A percentile compares a stretch with the other conserved stretches of the same genome.
phyloP scores from a whole-genome alignment of 2,888 invertebrate species.

The Xanthorhoe designata region DNA sequence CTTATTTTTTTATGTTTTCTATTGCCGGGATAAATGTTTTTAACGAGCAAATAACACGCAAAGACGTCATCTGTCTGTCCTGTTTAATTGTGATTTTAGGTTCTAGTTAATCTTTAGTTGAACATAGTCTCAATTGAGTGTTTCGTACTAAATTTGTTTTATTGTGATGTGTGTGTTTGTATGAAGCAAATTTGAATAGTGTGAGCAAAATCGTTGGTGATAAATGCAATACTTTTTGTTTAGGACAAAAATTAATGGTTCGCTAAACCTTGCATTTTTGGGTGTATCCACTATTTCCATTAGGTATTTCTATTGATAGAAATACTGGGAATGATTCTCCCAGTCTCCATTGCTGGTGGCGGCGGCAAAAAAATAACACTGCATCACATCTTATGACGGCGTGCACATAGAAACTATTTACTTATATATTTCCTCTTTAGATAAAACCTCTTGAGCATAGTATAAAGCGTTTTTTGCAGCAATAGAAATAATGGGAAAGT shows the following conservation, averaged over 20 bases:
- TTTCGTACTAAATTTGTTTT: constrained; percentile 36
- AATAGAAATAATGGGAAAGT: too few relatives aligned
- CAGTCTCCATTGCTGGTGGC: too few relatives aligned
- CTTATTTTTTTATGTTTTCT: constrained; percentile 9
- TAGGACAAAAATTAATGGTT: constrained; percentile 36
- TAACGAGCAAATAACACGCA: constrained; percentile 49
- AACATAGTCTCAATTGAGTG: constrained; percentile 39
- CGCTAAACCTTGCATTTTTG: constrained; percentile 33
- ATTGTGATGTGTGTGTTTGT: constrained; percentile 28
- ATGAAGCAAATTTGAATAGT: constrained; percentile 9
- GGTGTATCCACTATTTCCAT: too few relatives aligned
- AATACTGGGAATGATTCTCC: too few relatives aligned
- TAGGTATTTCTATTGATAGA: too few relatives aligned
- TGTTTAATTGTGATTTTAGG: constrained; percentile 49
- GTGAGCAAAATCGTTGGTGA: constrained; percentile 20
- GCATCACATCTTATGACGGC: too few relatives aligned
- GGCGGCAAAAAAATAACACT: too few relatives aligned
- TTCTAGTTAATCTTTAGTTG: constrained; percentile 41
- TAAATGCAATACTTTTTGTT: constrained; percentile 38
- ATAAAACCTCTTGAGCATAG: too few relatives aligned
- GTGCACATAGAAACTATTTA: too few relatives aligned
- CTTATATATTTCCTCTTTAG: too few relatives aligned
- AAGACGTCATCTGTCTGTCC: constrained; percentile 49
- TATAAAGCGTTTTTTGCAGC: too few relatives aligned
- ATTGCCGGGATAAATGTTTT: constrained; percentile 47